Base-by-base conservation (phyloP, 92 coral and sea anemone species). In the Zoanthus sociatus region DNA sequence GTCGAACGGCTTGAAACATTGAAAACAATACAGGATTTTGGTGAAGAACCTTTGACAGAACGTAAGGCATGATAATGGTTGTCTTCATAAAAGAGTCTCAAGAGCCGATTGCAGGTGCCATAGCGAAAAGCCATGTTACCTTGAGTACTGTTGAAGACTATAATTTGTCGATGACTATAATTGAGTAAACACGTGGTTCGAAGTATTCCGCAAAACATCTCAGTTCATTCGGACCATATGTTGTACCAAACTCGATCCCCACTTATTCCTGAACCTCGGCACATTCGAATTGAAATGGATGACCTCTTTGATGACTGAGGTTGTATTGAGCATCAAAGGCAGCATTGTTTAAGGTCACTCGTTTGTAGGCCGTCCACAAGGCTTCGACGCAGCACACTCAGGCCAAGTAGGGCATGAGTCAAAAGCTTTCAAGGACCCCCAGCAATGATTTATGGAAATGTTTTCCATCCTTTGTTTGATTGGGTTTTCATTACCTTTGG, bases 361-460 rank as follows among this genome's bases (percentile, higher is more conserved):
- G 32, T 18, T 73, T 73, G 78, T 73, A 73, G 6, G 55, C 78
- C 6, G 53, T 12, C 78, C 78, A 73, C 30, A 73, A 73, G 21
- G 78, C 78, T 45, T 73, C 54, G 30, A 44, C 58, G 45, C 78
- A 78, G 47, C 70, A 78, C 83, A 26, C 26, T 26, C 26, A 26
- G 26, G 26, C 26, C 26, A 26, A 26, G 0, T 26, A 26, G 26
- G 26, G 26, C 26, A 26, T 26, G 26, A 0, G 26, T 26, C 26
- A 26, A 26, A 26, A 26, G 26, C 26, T 26, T 26, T 26, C 26
- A 26, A 26, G 26, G 26, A 26, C 26, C 26, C 26, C 26, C 26
- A 26, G 26, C 26, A 26, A 26, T 26, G 26, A 26, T 26, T 26
- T 26, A 26, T 26, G 26, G 26, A 26, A 26, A 26, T 26, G 26